phyloP scores from a whole-genome alignment of 2,797 vertebrate species.

The Micropoecilia bifurca region DNA sequence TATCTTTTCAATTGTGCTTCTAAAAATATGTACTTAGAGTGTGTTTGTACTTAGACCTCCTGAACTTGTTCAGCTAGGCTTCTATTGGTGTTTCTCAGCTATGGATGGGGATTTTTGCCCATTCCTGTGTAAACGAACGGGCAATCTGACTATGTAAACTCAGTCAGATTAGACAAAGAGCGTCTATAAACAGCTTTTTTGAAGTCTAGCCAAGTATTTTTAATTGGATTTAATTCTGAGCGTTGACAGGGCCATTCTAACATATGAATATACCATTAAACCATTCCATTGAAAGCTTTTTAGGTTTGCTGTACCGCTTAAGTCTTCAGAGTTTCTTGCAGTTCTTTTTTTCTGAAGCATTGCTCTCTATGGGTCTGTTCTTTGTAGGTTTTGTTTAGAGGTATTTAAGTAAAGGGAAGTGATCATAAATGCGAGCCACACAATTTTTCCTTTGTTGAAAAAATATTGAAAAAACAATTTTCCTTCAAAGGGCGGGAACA shows the following conservation, averaged over 20 bases:
- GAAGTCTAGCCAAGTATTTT: not conserved
- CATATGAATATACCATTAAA: not conserved
- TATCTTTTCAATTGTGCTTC: not conserved
- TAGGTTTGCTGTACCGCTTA: not conserved
- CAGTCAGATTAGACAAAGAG: not conserved
- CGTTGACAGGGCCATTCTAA: not conserved
- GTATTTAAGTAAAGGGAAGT: not conserved
- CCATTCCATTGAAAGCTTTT: not conserved
- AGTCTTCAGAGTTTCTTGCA: not conserved
- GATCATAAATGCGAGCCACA: not conserved
- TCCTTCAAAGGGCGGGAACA: not conserved
- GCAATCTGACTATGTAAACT: not conserved
- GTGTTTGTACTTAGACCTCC: not conserved
- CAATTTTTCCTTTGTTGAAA: too few relatives aligned
- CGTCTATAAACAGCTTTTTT: not conserved
- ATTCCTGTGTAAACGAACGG: not conserved
- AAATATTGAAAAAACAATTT: not conserved
- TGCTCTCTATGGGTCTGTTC: not conserved
- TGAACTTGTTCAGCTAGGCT: not conserved
- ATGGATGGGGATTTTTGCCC: not conserved
- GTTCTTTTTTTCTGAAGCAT: not conserved
- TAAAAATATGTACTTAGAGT: not conserved
- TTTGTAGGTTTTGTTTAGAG: not conserved
- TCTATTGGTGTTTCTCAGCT: not conserved
- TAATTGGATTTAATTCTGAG: not conserved